Base-by-base conservation (phyloP, 2,888 invertebrate genomes). In the Hypolimnas misippus region DNA sequence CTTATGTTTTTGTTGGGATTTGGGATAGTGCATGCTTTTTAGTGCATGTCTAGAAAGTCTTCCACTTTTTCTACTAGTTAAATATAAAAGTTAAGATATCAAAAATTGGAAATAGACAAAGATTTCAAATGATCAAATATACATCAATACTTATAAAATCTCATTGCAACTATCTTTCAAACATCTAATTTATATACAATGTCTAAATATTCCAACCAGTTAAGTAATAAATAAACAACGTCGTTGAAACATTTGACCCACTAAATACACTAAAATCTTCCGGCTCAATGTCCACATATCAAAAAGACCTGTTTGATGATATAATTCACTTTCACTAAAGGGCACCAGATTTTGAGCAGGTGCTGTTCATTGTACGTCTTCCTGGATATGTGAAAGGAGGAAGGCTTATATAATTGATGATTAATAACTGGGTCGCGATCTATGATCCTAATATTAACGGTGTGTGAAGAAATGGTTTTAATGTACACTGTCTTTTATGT, bases 271-370 rank as follows among this genome's bases (percentile, higher is more conserved):
- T 10, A 54, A 25, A 29, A 46, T 53, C 14, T 65, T 51, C 57
- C 56, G 57, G 40, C 21, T 49, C 40, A 7, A 44, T 51, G 51
- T 54, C 49, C 49, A 58, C 25, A 50, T 51, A 56, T 40, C 40
- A 42, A 54, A 59, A 56, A 33, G 55, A 68, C 65, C 57, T 58
- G 68, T 62, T 61, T 54, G 57, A 35, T 83, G 82, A 83, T 79
- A 77, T 82, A 85, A 84, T 79, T 67, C 65, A 84, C 88, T 88
- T 87, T 88, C 87, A 86, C 86, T 81, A 33, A 61, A 55, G 44
- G 16, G 16, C 49, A 7, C n/a, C 25, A 46, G n/a, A 46, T 46
- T 46, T 56, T 46, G 69, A 68, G 68, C 71, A 73, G 70, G 49
- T 49, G 49, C 3, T 49, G 19, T 49, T 40, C n/a, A 64, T 35